These are phyloP conservation scores for Camponotus pennsylvanicus DNA, from an alignment of 1,140 invertebrate genomes.

Conservation along the genomic window DNA sequence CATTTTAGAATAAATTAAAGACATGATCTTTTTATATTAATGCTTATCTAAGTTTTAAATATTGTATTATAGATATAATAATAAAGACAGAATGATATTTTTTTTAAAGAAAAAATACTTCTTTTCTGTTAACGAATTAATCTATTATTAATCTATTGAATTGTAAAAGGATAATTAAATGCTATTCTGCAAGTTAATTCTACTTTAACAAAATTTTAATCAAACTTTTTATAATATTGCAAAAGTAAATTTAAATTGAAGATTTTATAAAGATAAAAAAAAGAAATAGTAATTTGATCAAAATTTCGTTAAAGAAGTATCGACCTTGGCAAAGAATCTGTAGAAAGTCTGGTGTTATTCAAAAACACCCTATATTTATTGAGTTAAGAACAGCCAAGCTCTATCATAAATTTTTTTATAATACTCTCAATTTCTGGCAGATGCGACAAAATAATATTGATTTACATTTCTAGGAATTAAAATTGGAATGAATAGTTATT, in stretches of 20 bases:
- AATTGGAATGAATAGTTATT: slow-evolving; percentile 1
- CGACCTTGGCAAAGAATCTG: not conserved
- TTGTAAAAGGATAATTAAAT: not conserved
- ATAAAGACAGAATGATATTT: not conserved
- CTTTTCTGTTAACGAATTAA: not conserved
- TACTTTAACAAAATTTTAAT: not conserved
- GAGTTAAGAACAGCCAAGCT: slow-evolving; percentile 22
- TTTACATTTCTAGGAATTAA: slow-evolving; percentile 51
- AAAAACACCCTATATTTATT: slow-evolving; percentile 24
- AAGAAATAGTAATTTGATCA: not conserved
- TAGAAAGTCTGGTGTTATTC: not conserved
- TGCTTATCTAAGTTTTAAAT: not conserved
- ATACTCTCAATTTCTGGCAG: slow-evolving; percentile 38
- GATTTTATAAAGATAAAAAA: not conserved
- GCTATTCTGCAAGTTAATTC: not conserved
- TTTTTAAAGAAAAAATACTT: not conserved
- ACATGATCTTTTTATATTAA: too few relatives aligned
- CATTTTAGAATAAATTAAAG: too few relatives aligned
- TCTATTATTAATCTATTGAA: not conserved
- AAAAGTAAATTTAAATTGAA: not conserved
- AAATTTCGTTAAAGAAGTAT: not conserved
- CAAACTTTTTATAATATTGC: not conserved
- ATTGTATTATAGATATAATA: not conserved
- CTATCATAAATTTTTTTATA: not conserved
- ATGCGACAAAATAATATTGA: slow-evolving; percentile 55